Base-by-base conservation (phyloP, 1,140 invertebrate species). In the Triops cancriformis region DNA sequence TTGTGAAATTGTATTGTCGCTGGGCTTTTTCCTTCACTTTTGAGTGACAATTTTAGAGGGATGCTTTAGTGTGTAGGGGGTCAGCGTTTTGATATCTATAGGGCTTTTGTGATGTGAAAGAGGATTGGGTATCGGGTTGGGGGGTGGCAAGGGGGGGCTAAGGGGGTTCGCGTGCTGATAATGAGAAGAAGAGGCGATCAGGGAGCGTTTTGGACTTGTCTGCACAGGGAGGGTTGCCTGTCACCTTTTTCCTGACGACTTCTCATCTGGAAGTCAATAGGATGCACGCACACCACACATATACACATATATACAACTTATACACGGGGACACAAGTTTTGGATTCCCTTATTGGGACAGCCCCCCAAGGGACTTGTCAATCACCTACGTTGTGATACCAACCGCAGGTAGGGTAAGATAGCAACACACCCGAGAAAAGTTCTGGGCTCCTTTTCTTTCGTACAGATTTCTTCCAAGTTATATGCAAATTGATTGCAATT, bases 231-330 rank as follows among this genome's bases (percentile, higher is more conserved):
- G 51, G 51, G 51, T 64, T 23, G 51, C 51, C 51, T 64, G 51
- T 64, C 51, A 64, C 51, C 51, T 64, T 37, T n/a, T 37, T 64
- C 51, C 51, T 64, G 51, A 64, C 51, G 51, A 64, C 51, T 64
- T 64, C 51, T 64, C 51, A 64, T 64, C 10, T 64, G 51, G 51
- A 64, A 64, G 51, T 64, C 51, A 64, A 64, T 64, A 23, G 51
- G 51, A 64, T 64, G n/a, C 51, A 64, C 31, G 7, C 31, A 37
- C 31, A 37, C 31, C 31, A 37, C 7, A 37, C 31, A 37, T 37
- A 37, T 7, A 37, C 31, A 37, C 31, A 37, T 37, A 37, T 7
- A 37, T 7, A 37, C 31, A 37, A 37, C 31, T 37, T 37, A 37
- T 37, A 37, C 51, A 64, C 51, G 51, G 14, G 51, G 23, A 64